Base-by-base conservation (phyloP, 2,797 vertebrate genomes). In the Tarsius wallacei region DNA sequence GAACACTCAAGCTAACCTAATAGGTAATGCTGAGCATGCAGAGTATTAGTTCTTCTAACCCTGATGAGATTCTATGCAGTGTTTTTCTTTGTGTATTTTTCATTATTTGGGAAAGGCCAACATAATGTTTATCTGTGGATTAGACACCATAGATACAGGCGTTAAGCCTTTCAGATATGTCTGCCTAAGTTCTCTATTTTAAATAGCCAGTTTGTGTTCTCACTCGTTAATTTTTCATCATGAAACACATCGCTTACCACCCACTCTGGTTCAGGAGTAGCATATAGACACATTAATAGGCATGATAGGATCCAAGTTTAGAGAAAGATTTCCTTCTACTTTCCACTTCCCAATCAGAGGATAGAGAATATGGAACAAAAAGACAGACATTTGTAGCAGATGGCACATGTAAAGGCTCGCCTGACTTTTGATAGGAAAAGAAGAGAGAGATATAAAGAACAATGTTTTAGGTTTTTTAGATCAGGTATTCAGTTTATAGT, bases 41-140 rank as follows among this genome's bases (percentile, higher is more conserved):
- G 17, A 12, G n/a, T 55, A 28, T 94, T 87, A 84, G 64, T 91
- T 96, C 51, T 84, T 90, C 78, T 76, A 88, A 95, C 28, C 28
- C 85, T 28, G 51, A 96, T 93, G 78, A 94, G 33, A 61, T 82
- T 84, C 49, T 86, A 33, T 76, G 71, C 6, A 61, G 36, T 95
- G 33, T 86, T 96, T 73, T 26, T 64, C 53, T 94, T 80, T 96
- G 89, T 96, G 57, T 90, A 73, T 85, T 92, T 94, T 93, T 96
- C 49, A 70, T 87, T 96, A 47, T 91, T 95, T 93, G 63, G 76
- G 31, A 93, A 96, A 97, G 74, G 68, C 59, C 94, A 93, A 86
- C 77, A 86, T 84, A 90, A 96, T 97, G 59, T 96, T 94, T 96
- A 83, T 94, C 81, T 96, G 28, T 6, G 63, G 87, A 95, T 95